Conservation (phyloP, 2,113 vertebrate species). For the Eulacestoma nigropectus region DNA sequence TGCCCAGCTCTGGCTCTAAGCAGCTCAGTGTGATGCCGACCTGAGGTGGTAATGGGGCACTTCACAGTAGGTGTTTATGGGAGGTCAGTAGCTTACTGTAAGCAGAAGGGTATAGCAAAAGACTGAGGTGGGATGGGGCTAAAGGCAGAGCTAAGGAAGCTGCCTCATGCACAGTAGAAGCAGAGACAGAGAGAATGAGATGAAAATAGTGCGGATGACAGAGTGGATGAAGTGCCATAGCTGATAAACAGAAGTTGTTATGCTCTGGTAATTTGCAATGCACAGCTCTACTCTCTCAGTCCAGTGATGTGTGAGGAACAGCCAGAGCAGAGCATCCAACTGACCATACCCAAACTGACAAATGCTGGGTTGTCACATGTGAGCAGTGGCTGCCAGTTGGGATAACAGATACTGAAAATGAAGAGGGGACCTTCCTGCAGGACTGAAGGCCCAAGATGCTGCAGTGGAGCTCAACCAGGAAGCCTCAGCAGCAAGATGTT, state of each 20-base stretch:
- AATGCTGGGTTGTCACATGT: background rate
- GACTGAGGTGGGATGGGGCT: background rate
- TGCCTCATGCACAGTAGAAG: background rate
- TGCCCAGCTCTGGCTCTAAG: background rate
- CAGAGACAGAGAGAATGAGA: background rate
- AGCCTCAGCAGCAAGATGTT: background rate
- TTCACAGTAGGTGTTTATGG: background rate
- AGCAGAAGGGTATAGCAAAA: background rate
- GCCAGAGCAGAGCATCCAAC: background rate
- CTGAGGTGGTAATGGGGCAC: accelerated
- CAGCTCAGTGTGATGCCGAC: background rate
- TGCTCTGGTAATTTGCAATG: accelerated
- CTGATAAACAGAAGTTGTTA: background rate
- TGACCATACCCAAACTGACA: background rate
- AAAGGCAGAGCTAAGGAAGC: background rate
- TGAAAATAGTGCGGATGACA: background rate
- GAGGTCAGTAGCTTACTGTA: background rate
- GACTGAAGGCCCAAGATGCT: background rate
- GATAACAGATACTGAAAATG: background rate
- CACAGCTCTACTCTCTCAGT: background rate
- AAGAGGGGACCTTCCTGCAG: background rate
- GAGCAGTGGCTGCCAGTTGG: background rate
- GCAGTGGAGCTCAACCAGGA: background rate
- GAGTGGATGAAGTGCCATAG: background rate
- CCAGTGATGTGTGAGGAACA: background rate